Base-by-base conservation (phyloP, 2,113 vertebrate genomes). In the Porphyrio hochstetteri region DNA sequence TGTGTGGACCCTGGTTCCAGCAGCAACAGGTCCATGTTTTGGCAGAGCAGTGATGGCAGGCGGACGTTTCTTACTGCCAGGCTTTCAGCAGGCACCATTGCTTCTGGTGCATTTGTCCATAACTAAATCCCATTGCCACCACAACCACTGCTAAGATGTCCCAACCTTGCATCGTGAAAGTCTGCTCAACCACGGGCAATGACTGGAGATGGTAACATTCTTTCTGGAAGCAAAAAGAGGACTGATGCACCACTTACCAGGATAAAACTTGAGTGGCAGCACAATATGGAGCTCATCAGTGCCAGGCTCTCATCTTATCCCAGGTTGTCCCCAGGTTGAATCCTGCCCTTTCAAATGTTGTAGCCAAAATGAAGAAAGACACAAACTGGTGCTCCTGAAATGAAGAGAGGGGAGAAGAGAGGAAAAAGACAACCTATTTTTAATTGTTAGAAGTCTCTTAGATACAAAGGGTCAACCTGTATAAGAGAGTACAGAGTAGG, bases 1-100 rank as follows among this genome's bases (percentile, higher is more conserved):
- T 24, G 14, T 0, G 1, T 12, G 11, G 25, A 38, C 40, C 46
- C n/a, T 33, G 14, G 13, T 36, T 11, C 10, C 0, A 1, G 42
- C 28, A 67, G 59, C 36, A 71, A 27, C 7, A 64, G 48, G n/a
- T 61, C 25, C 25, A 20, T 68, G 13, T 20, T 90, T 50, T 79
- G 38, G 44, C 20, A 59, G 16, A 83, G 20, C n/a, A 42, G 14
- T 44, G 61, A n/a, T n/a, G 25, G 38, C 36, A 83, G 56, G 23
- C 9, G 74, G 61, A 64, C 7, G 33, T 27, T 74, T 92, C 38
- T 69, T 55, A 42, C 25, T 64, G 25, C 29, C 50, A 80, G 13
- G 25, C 7, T 83, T 84, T 75, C 61, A 48, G 61, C 46, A 42
- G 75, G 56, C 20, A 75, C 9, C 25, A 16, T 35, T 69, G 7